Evolutionary conservation across 2,888 invertebrate species (phyloP).

Genomic region (Aphodius granarius): DNA sequence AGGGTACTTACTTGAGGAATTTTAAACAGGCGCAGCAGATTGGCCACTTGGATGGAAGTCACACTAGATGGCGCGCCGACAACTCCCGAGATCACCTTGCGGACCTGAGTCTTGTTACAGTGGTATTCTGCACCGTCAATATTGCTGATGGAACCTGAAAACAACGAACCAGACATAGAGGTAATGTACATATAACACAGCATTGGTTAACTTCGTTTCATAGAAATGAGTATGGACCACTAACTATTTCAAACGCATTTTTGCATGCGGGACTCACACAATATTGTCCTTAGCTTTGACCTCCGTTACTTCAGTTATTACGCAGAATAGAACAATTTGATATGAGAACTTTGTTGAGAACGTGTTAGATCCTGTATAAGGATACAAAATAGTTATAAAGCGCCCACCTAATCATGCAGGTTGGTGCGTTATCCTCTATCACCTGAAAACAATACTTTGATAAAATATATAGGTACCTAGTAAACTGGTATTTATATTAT

Average conservation of each 20-base stretch:
- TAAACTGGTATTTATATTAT: background rate
- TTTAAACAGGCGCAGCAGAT: slow-evolving; percentile 84
- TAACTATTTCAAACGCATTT: background rate
- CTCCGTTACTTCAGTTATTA: too few species aligned
- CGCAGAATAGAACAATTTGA: too few species aligned
- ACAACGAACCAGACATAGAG: background rate
- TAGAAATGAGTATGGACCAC: too few species aligned
- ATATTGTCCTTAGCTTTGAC: too few species aligned
- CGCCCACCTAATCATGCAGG: too few species aligned
- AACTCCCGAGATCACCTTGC: slow-evolving; percentile 87
- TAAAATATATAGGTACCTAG: background rate
- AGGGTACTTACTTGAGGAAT: slow-evolving; percentile 69
- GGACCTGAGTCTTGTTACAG: slow-evolving; percentile 80
- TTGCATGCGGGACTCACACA: too few species aligned
- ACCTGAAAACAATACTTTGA: background rate
- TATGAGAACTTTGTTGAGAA: too few species aligned
- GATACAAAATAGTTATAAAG: too few species aligned
- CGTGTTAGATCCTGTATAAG: too few species aligned
- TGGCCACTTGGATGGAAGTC: slow-evolving; percentile 95
- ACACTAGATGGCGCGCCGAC: slow-evolving; percentile 91
- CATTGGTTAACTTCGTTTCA: too few species aligned
- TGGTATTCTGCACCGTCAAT: slow-evolving; percentile 86
- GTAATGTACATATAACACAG: background rate
- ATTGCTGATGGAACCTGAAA: slow-evolving; percentile 92
- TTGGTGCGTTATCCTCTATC: too few species aligned